Percentiles rank a stretch among this genome's conserved stretches.
phyloP scores from a whole-genome alignment of 1,140 invertebrate species.

The Cydia strobilella region DNA sequence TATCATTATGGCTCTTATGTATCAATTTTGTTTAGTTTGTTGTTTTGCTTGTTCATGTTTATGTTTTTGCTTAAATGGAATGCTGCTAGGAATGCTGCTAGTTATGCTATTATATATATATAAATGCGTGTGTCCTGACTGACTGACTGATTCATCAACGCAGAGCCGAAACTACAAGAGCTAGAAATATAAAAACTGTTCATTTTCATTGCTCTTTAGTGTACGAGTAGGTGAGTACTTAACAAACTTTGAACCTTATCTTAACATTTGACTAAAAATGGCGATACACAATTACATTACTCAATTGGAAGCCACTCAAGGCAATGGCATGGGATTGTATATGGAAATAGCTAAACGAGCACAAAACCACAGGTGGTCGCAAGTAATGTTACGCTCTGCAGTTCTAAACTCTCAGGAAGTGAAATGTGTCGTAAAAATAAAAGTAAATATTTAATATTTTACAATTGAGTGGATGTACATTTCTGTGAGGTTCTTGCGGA shows the following conservation, averaged over 20 bases:
- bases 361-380: conserved; percentile 15
- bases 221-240: too few relatives aligned
- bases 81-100: neutral
- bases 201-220: too few relatives aligned
- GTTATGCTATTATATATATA: too few relatives aligned
- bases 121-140: too few relatives aligned
- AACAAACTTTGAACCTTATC: too few relatives aligned
- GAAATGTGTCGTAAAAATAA: neutral
- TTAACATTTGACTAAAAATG: too few relatives aligned
- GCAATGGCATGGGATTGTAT: neutral
- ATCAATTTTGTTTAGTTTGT: conserved; percentile 19
- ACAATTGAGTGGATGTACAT: neutral
- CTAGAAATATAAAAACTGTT: too few relatives aligned
- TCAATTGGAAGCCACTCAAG: neutral
- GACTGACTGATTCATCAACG: too few relatives aligned
- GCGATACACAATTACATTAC: neutral
- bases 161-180: too few relatives aligned
- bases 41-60: neutral
- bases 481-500: neutral
- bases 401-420: neutral
- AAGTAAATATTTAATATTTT: neutral
- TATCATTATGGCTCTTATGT: conserved; percentile 25
- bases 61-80: neutral
- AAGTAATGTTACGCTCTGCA: neutral
- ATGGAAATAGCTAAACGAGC: neutral